phyloP scores from a whole-genome alignment of 2,113 vertebrate species.

The Melanotaenia duboulayi region DNA sequence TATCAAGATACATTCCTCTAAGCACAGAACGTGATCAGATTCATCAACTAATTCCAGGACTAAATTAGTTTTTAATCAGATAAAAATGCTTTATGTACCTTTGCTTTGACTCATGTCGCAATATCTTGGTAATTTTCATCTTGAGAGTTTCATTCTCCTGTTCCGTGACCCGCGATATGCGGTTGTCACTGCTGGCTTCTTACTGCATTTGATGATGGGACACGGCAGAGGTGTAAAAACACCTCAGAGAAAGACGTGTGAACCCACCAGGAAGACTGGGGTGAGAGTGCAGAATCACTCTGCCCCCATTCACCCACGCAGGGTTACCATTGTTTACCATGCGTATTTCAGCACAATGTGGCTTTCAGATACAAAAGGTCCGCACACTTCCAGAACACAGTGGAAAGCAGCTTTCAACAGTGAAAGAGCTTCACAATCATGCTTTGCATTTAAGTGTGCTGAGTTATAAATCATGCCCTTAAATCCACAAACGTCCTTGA shows the following conservation, averaged over 20 bases:
- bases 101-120: not conserved
- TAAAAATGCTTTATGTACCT: not conserved
- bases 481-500: not conserved
- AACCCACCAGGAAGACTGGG: constrained; percentile 38
- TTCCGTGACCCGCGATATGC: not conserved
- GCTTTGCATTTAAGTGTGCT: constrained; percentile 37
- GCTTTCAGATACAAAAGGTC: constrained; percentile 52
- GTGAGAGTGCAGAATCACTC: constrained; percentile 52
- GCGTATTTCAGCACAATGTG: constrained; percentile 52
- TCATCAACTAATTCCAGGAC: too few relatives aligned
- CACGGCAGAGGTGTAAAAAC: constrained; percentile 10
- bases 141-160: constrained; percentile 14
- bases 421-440: constrained; percentile 31
- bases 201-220: constrained; percentile 9
- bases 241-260: constrained; percentile 42
- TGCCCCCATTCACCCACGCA: constrained; percentile 58
- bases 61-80: too few relatives aligned
- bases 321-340: constrained; percentile 50
- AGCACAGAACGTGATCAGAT: not conserved
- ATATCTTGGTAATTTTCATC: constrained; percentile 5
- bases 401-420: constrained; percentile 43
- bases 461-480: constrained; percentile 9
- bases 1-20: not conserved
- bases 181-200: not conserved
- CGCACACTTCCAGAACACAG: constrained; percentile 55